Conservation (phyloP, 2,797 vertebrate genomes). For the Luscinia megarhynchos region DNA sequence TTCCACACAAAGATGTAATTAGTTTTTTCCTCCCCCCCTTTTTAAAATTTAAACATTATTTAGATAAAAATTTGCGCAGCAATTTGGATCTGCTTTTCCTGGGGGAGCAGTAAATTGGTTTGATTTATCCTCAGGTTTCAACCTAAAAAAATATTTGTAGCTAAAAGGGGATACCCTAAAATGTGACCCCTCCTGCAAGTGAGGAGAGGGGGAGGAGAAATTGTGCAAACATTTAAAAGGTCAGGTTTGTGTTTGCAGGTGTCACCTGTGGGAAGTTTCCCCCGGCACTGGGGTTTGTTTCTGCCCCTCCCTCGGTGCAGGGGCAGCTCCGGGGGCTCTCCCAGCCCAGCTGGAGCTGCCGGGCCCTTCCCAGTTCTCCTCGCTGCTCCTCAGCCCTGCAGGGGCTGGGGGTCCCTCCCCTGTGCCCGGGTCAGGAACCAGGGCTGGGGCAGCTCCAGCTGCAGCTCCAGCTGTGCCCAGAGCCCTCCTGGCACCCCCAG, state of each 20-base stretch:
- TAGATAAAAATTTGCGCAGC: not conserved
- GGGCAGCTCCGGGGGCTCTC: not conserved
- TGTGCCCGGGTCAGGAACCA: no score
- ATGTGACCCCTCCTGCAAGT: accelerated
- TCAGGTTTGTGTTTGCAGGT: not conserved
- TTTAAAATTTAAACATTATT: constrained; percentile 61
- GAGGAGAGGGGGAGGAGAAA: not conserved
- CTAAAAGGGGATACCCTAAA: not conserved
- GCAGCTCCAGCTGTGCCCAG: no score
- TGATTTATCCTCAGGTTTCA: not conserved
- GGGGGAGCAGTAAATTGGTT: not conserved
- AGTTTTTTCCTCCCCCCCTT: not conserved
- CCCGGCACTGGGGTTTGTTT: not conserved
- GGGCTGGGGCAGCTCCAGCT: no score
- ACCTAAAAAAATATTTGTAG: not conserved
- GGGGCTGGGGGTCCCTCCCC: no score
- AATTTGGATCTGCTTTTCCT: not conserved
- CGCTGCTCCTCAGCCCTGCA: no score
- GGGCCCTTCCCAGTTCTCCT: no score
- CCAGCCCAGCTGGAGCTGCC: not conserved
- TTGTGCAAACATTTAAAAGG: not conserved
- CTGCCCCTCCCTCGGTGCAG: no score
- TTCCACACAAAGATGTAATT: constrained; percentile 81
- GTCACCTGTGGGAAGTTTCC: not conserved
- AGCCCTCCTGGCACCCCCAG: no score